Conservation (phyloP, 2,797 vertebrate species). For the Halcyon smyrnensis region DNA sequence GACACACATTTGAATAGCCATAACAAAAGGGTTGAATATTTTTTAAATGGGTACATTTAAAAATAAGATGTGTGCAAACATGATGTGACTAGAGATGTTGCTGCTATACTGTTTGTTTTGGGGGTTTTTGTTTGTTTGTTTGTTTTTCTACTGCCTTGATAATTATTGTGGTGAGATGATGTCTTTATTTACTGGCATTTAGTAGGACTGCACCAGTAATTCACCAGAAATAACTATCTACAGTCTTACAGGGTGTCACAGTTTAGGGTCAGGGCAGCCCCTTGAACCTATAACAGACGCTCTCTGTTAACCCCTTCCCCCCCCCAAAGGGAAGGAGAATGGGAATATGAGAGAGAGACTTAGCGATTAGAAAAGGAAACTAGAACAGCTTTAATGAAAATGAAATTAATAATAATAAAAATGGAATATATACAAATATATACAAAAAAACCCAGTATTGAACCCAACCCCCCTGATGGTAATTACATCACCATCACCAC, state of each 20-base stretch:
- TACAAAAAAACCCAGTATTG: too few species aligned
- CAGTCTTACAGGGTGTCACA: background rate
- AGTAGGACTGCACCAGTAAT: background rate
- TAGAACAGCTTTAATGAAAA: too few species aligned
- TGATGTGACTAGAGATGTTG: background rate
- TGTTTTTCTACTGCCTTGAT: background rate
- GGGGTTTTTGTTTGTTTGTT: background rate
- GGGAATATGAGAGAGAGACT: too few species aligned
- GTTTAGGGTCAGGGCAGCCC: too few species aligned
- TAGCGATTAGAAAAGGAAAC: too few species aligned
- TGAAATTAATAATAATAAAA: too few species aligned
- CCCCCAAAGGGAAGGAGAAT: too few species aligned
- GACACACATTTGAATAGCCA: background rate
- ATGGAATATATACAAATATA: too few species aligned
- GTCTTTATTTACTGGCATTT: constrained; percentile 19
- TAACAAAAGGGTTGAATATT: background rate
- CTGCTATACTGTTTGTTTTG: background rate
- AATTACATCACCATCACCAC: too few species aligned
- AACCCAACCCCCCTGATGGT: too few species aligned
- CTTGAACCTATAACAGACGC: too few species aligned
- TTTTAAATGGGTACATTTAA: background rate
- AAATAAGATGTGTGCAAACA: background rate
- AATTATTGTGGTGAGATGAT: background rate
- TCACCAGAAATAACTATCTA: constrained; percentile 39
- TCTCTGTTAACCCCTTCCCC: too few species aligned